A percentile compares a stretch with the other conserved stretches of the same genome.
Conservation (phyloP, 2,888 invertebrate species). For the Cantharis rustica region DNA sequence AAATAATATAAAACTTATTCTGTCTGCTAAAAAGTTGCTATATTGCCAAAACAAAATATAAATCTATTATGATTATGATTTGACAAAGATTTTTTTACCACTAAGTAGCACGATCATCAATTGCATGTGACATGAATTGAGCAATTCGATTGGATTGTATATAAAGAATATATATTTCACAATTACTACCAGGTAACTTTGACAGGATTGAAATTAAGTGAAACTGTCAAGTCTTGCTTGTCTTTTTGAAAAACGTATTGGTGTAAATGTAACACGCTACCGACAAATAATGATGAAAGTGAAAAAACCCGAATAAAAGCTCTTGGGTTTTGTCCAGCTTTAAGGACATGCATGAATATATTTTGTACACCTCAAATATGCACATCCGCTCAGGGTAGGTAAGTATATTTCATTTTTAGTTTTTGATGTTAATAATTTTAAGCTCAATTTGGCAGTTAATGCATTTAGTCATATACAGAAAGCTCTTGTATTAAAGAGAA, state of each 20-base stretch:
- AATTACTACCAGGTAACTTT: not conserved
- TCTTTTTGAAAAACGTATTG: not conserved
- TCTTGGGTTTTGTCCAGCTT: not conserved
- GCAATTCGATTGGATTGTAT: not conserved
- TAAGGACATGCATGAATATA: not conserved
- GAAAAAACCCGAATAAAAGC: no score
- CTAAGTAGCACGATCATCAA: not conserved
- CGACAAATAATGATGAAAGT: not conserved
- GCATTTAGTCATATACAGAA: slow-evolving; percentile 24
- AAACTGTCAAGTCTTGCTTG: not conserved
- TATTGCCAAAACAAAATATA: no score
- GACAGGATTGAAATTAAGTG: not conserved
- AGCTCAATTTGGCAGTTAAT: slow-evolving; percentile 25
- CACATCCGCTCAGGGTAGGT: not conserved
- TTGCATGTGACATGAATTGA: not conserved
- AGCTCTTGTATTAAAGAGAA: slow-evolving; percentile 30
- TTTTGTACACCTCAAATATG: not conserved
- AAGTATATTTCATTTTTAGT: not conserved
- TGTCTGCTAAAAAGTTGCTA: no score
- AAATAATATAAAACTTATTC: no score
- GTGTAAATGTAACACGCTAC: not conserved
- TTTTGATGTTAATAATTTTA: slow-evolving; percentile 8
- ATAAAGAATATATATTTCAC: not conserved
- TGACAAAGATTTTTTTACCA: not conserved
- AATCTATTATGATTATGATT: no score